Conservation (phyloP, 1,140 invertebrate species). For the Fopius arisanus region DNA sequence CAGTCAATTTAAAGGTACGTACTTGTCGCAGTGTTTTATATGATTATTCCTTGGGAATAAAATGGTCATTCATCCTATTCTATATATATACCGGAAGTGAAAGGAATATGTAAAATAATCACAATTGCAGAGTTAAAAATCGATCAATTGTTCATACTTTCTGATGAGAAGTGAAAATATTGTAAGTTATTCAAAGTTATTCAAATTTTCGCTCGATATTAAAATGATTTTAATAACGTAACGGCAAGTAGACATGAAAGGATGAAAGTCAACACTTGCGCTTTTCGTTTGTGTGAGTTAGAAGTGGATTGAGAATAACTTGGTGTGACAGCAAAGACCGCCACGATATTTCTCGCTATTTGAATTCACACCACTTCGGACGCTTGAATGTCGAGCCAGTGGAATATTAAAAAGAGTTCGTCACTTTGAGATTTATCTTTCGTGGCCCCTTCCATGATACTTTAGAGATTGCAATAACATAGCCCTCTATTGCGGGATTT, state of each 20-base stretch:
- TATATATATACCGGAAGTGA: too few species aligned
- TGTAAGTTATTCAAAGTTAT: slow-evolving; percentile 12
- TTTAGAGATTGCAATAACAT: slow-evolving; percentile 39
- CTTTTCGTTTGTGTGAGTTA: background rate
- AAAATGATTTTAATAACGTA: slow-evolving; percentile 56
- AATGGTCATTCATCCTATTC: too few species aligned
- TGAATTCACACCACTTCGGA: slow-evolving; percentile 32
- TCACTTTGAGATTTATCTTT: slow-evolving; percentile 28
- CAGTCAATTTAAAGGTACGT: too few species aligned
- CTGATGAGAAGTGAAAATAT: background rate
- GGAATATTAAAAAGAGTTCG: slow-evolving; percentile 47
- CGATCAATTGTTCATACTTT: background rate
- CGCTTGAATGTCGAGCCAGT: slow-evolving; percentile 18
- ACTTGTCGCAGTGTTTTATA: too few species aligned
- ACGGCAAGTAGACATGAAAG: slow-evolving; percentile 21
- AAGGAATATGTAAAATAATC: too few species aligned
- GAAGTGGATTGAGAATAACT: background rate
- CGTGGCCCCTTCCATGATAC: slow-evolving; percentile 5
- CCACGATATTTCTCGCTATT: slow-evolving; percentile 32
- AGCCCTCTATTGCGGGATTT: slow-evolving; percentile 16
- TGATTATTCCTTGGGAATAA: too few species aligned
- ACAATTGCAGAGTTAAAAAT: too few species aligned
- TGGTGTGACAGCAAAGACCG: background rate
- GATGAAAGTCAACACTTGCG: background rate
- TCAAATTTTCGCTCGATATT: slow-evolving; percentile 31